Percentiles rank a stretch among this genome's conserved stretches.
These are phyloP conservation scores for Platynereis dumerilii DNA, from an alignment of 2,888 invertebrate species.

Conservation along the genomic window DNA sequence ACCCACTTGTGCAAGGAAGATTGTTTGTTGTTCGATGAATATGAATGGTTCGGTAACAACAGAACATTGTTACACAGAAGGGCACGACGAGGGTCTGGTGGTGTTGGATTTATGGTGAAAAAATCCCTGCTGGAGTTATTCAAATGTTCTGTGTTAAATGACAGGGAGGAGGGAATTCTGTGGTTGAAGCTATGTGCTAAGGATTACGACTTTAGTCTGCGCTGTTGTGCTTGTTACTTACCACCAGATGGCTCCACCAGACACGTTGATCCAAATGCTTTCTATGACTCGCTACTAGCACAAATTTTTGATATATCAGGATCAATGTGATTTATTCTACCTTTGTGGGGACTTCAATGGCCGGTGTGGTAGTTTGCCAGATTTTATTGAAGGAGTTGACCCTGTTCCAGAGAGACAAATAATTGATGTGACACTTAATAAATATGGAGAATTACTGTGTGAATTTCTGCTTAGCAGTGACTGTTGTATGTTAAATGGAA, in stretches of 20 bases:
- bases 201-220: not conserved
- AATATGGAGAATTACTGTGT: too few relatives aligned
- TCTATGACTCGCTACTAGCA: not conserved
- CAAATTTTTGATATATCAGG: not conserved
- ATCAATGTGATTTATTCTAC: conserved; percentile 1
- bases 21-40: not conserved
- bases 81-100: not conserved
- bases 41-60: not conserved
- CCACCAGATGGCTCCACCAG: conserved; percentile 1
- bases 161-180: not conserved
- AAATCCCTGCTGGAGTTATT: not conserved
- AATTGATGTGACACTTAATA: too few relatives aligned
- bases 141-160: not conserved
- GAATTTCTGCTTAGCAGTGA: too few relatives aligned
- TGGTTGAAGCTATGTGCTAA: not conserved
- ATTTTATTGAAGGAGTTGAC: too few relatives aligned
- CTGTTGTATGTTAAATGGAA: too few relatives aligned
- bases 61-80: not conserved
- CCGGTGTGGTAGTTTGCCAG: too few relatives aligned
- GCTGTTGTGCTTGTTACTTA: not conserved
- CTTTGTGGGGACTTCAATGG: too few relatives aligned
- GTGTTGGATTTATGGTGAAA: not conserved
- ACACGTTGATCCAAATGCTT: too few relatives aligned
- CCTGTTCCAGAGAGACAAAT: too few relatives aligned
- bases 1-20: not conserved